These are phyloP conservation scores for Lithophane socia DNA, from an alignment of 2,888 invertebrate genomes.

Conservation along the genomic window DNA sequence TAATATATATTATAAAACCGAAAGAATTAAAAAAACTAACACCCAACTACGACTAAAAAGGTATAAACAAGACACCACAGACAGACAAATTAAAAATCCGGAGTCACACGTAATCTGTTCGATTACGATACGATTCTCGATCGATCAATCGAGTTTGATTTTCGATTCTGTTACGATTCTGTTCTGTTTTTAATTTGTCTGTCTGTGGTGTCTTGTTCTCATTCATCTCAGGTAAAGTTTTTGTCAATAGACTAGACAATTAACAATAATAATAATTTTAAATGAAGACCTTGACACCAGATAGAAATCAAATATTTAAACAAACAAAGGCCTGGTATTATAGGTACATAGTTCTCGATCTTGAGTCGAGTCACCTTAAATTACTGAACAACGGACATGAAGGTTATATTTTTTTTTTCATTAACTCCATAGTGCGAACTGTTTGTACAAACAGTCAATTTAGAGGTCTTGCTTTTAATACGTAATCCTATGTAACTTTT, in stretches of 20 bases:
- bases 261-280: not conserved
- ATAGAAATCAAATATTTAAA: not conserved
- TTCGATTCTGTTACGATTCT: too few relatives aligned
- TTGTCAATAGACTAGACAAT: not conserved
- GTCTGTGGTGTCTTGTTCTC: too few relatives aligned
- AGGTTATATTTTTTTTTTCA: constrained; percentile 28
- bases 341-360: not conserved
- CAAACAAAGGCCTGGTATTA: not conserved
- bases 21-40: too few relatives aligned
- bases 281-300: constrained; percentile 10
- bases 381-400: not conserved
- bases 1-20: too few relatives aligned
- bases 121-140: too few relatives aligned
- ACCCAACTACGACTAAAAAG: too few relatives aligned
- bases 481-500: constrained; percentile 15
- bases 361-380: not conserved
- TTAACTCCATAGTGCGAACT: constrained; percentile 36
- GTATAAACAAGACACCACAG: too few relatives aligned
- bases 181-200: too few relatives aligned
- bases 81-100: too few relatives aligned
- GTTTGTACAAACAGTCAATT: not conserved
- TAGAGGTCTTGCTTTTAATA: not conserved
- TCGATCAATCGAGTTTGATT: too few relatives aligned
- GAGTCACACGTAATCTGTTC: too few relatives aligned
- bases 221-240: not conserved